Base-by-base conservation (phyloP, 2,113 vertebrate species). In the Todiramphus saurophagus region DNA sequence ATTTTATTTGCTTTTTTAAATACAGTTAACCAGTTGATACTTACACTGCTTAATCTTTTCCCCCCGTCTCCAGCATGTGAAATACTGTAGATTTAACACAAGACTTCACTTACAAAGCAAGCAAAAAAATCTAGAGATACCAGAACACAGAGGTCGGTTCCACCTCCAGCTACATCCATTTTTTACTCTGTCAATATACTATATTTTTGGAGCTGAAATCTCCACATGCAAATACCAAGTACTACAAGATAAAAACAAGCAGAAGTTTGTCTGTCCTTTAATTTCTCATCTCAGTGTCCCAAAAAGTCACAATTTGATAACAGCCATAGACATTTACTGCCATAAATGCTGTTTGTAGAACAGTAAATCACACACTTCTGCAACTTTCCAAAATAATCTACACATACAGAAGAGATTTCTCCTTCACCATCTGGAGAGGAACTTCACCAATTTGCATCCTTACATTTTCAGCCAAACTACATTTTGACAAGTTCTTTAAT, bases 141-240 rank as follows among this genome's bases (percentile, higher is more conserved):
- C 30, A 46, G 11, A 90, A 53, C 16, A 74, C 46, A 51, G 14
- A 81, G 2, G 10, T 9, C 33, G 11, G 23, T 64, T 74, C 27
- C 16, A 55, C 2, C 4, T 11, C 8, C 6, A 27, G 10, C 43
- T 33, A 16, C 6, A 28, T 50, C 83, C 2, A 8, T 48, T 59
- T 93, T 37, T 37, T 37, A 37, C 37, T 37, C 7, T 30, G 5
- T 48, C 28, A 59, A 7, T 3, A 23, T 10, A 1, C 8, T 3
- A 27, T 16, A 7, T 11, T 76, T 69, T 20, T 46, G 7, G 7
- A 74, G 17, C 25, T 33, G 3, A 31, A 89, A 89, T 25, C 5
- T 3, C 51, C 0, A 0, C 35, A 56, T 21, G 4, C 5, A 68
- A 5, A 59, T 17, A 68, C 0, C 7, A 79, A 9, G 16, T 37